Percentiles rank a stretch among this genome's conserved stretches.
phyloP scores from a whole-genome alignment of 2,113 vertebrate genomes.

The Siphamia tubifer region DNA sequence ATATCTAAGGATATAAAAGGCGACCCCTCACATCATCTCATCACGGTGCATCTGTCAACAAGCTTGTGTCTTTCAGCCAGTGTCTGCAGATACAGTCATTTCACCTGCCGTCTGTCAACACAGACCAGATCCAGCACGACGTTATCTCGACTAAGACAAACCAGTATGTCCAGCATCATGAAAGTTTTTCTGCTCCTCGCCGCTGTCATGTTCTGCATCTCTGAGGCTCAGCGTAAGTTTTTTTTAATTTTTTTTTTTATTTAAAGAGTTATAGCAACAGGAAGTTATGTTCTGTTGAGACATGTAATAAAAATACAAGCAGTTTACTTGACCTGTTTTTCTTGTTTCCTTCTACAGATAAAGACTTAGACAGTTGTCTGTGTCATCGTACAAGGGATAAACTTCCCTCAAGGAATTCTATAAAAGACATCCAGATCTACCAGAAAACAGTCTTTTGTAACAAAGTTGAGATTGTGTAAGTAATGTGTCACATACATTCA shows the following conservation, averaged over 20 bases:
- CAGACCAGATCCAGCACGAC: background rate
- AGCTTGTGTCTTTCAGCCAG: background rate
- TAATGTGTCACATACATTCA: too few species aligned
- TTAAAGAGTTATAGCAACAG: background rate
- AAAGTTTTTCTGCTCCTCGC: constrained; percentile 60
- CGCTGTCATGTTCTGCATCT: constrained; percentile 36
- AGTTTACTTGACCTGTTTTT: background rate
- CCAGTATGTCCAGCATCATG: constrained; percentile 51
- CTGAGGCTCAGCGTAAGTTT: constrained; percentile 59
- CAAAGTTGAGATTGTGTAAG: constrained; percentile 75
- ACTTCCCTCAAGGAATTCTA: accelerated
- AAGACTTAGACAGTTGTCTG: constrained; percentile 48
- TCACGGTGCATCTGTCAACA: constrained; percentile 20
- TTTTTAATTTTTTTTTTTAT: background rate
- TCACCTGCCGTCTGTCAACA: too few species aligned
- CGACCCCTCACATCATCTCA: background rate
- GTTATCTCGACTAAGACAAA: constrained; percentile 8
- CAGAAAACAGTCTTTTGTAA: constrained; percentile 41
- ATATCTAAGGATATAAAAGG: too few species aligned
- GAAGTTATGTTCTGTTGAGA: background rate
- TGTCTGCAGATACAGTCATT: too few species aligned
- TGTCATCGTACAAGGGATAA: background rate
- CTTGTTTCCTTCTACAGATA: background rate
- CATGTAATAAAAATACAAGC: background rate
- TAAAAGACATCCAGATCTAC: constrained; percentile 67